These are phyloP conservation scores for Ornithoptera alexandrae DNA, from an alignment of 2,888 invertebrate genomes.

Conservation along the genomic window DNA sequence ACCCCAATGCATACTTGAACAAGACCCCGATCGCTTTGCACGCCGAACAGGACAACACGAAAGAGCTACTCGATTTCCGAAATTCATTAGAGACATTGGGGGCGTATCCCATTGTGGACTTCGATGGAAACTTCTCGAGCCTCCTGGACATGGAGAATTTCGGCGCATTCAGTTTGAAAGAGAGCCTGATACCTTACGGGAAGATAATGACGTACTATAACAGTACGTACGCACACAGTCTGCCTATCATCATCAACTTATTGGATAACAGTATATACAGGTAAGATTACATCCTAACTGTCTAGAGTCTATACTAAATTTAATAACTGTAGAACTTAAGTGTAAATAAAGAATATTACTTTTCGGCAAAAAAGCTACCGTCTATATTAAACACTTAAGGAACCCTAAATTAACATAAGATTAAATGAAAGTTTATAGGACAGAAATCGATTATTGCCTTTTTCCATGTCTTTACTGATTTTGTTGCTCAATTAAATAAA, in stretches of 20 bases:
- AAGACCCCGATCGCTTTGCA: constrained; percentile 82
- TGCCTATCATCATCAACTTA: constrained; percentile 87
- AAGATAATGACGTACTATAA: constrained; percentile 85
- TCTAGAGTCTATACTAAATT: no score
- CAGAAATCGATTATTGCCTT: no score
- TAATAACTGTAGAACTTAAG: no score
- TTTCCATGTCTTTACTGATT: no score
- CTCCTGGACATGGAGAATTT: constrained; percentile 83
- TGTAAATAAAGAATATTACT: no score
- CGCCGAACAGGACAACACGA: constrained; percentile 71
- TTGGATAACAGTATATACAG: constrained; percentile 85
- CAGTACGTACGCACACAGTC: constrained; percentile 88
- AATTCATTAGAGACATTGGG: constrained; percentile 64
- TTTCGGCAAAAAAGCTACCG: no score
- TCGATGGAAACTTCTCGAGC: constrained; percentile 83
- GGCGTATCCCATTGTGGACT: constrained; percentile 70
- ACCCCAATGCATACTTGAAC: constrained; percentile 81
- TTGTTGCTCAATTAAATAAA: no score
- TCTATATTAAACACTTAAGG: no score
- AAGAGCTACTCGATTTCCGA: constrained; percentile 59
- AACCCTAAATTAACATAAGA: no score
- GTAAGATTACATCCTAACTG: constrained; percentile 52
- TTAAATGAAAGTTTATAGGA: no score
- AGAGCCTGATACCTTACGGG: constrained; percentile 75
- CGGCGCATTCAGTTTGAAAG: constrained; percentile 82